Evolutionary conservation across 2,888 invertebrate species (phyloP), one percentile per base, ranked within the genome.

Genomic region (Drosophila vallismaia): DNA sequence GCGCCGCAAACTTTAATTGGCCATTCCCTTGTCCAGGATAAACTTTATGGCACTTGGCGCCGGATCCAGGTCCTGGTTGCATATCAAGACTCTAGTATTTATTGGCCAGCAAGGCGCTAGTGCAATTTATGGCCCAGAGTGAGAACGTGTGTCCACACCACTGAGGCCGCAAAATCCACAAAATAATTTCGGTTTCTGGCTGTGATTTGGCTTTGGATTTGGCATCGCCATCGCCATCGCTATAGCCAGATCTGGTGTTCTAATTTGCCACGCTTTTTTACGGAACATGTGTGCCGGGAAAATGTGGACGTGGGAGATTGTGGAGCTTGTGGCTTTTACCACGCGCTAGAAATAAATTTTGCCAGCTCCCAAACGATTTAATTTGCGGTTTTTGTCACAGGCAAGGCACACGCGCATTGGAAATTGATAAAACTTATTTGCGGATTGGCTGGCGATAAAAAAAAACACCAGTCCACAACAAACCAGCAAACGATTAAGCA

Each of bases 351-450:
- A 77, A 83, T 83, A 82, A 82, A 83, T 85, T 79, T 73, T 59
- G 68, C 67, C 62, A 62, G 64, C 74, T 55, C 71, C 76, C 74
- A 77, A 86, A 79, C 83, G 85, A 87, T 88, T 87, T 88, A 87
- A 87, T 87, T 87, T 88, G 88, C 82, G 86, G 85, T 79, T 88
- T 74, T 75, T 71, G 64, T 71, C 79, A 79, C 76, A 63, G 58
- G 52, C 70, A 70, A 62, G 49, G 67, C 68, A 51, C 68, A 57
- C 68, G 51, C 51, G 36, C 62, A 64, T 50, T 63, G 63, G 66
- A 77, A 78, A 80, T 74, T 79, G 70, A 82, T 76, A 73, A 79
- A 79, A 77, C 74, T 70, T 74, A 64, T 79, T 75, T 71, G 71
- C 40, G 57, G 57, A 71, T 62, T 56, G 63, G 42, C 57, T 26